Evolutionary conservation across 2,797 vertebrate genomes (phyloP).

Genomic region (Siniperca undulata): DNA sequence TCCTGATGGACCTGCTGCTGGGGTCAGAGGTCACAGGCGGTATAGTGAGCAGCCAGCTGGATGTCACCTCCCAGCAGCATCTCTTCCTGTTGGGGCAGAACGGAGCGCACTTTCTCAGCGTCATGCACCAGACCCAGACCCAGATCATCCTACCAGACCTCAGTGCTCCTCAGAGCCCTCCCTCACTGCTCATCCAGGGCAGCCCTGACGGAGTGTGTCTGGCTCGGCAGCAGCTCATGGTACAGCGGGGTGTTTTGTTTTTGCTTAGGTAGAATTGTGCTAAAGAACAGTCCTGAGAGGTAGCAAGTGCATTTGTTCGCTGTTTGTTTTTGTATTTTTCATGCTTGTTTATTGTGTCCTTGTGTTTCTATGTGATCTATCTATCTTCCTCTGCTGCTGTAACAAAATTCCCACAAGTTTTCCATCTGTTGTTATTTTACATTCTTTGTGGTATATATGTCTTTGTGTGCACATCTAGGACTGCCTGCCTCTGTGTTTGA

Average conservation of each 20-base stretch:
- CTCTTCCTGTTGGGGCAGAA: constrained; percentile 87
- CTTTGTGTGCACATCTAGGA: constrained; percentile 73
- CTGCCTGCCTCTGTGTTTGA: constrained; percentile 88
- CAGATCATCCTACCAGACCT: constrained; percentile 89
- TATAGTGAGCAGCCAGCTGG: constrained; percentile 85
- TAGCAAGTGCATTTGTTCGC: background rate
- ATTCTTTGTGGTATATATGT: constrained; percentile 18
- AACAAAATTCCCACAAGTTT: background rate
- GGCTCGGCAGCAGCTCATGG: constrained; percentile 88
- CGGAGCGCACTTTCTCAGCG: constrained; percentile 86
- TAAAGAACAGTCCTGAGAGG: background rate
- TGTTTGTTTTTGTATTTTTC: background rate
- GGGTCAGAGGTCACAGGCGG: constrained; percentile 79
- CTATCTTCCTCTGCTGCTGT: background rate
- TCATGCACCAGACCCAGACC: constrained; percentile 90
- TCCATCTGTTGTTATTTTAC: constrained; percentile 13
- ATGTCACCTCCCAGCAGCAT: constrained; percentile 88
- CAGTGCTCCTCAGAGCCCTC: constrained; percentile 82
- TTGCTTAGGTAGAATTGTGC: background rate
- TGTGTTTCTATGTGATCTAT: background rate
- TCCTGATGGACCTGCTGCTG: constrained; percentile 86
- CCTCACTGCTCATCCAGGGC: constrained; percentile 87
- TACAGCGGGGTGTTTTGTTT: constrained; percentile 44
- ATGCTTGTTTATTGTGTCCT: background rate
- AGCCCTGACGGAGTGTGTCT: constrained; percentile 86